Percentiles rank a stretch among this genome's conserved stretches.
Conservation (phyloP, 2,888 invertebrate species). For the Bursaphelenchus okinawaensis region DNA sequence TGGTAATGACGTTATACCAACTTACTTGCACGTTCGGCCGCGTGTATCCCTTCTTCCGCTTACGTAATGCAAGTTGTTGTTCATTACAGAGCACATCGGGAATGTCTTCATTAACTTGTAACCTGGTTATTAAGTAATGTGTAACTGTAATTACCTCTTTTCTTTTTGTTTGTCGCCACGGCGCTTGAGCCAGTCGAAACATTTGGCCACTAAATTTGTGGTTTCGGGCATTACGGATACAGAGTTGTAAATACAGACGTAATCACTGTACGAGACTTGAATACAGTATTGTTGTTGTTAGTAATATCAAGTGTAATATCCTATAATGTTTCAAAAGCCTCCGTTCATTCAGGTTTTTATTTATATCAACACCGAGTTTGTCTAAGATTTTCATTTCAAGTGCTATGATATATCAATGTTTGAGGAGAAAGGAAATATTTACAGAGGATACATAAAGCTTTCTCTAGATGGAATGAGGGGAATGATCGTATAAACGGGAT, state of each 20-base stretch:
- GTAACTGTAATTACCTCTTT: background rate
- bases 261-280: background rate
- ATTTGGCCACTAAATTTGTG: background rate
- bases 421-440: background rate
- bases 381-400: slow-evolving; percentile 3
- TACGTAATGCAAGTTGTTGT: background rate
- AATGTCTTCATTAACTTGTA: background rate
- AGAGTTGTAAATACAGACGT: background rate
- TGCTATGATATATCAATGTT: slow-evolving; percentile 3
- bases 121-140: background rate
- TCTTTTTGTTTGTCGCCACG: background rate
- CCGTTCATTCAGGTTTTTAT: too few relatives aligned
- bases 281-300: too few relatives aligned
- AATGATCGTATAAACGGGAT: background rate
- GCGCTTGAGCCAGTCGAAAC: background rate
- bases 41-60: background rate
- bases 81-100: background rate
- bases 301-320: background rate
- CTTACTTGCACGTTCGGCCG: background rate
- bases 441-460: background rate
- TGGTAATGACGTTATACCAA: background rate
- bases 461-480: background rate
- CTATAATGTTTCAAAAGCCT: background rate
- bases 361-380: background rate
- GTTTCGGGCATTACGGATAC: background rate